Conservation (phyloP, 2,888 invertebrate genomes). For the Agrotis puta region DNA sequence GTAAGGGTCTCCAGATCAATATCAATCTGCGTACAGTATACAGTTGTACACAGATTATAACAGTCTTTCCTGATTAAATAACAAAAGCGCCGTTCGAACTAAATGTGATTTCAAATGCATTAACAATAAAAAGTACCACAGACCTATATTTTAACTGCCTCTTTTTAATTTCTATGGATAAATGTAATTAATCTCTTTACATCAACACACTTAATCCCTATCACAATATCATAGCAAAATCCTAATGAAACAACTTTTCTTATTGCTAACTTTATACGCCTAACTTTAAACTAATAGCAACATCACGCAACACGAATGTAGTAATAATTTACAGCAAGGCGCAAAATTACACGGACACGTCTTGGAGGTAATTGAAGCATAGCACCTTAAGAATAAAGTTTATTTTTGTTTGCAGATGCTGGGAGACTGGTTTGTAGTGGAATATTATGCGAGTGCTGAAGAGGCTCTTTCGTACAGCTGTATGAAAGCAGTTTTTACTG, state of each 20-base stretch:
- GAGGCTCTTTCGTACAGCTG: constrained; percentile 96
- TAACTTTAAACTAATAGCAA: constrained; percentile 49
- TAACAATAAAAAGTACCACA: too few relatives aligned
- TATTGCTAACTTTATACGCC: constrained; percentile 38
- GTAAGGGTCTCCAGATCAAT: too few relatives aligned
- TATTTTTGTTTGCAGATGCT: constrained; percentile 91
- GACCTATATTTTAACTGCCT: too few relatives aligned
- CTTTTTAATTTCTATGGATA: not conserved
- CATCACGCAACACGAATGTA: constrained; percentile 31
- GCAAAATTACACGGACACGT: constrained; percentile 34
- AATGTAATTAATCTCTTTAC: not conserved
- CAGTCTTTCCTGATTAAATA: too few relatives aligned
- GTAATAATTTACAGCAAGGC: constrained; percentile 52
- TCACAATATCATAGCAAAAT: not conserved
- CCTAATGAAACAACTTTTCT: not conserved
- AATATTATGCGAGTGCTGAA: constrained; percentile 97
- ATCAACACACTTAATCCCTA: not conserved
- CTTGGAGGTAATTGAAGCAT: constrained; percentile 26
- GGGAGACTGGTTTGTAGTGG: constrained; percentile 96
- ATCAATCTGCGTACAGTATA: too few relatives aligned
- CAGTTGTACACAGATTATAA: too few relatives aligned
- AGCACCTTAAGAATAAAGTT: rapidly evolving
- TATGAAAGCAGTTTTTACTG: constrained; percentile 94
- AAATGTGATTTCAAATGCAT: too few relatives aligned
- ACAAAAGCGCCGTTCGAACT: too few relatives aligned